Conservation (phyloP, 2,797 vertebrate species). For the Phalanger gymnotis region DNA sequence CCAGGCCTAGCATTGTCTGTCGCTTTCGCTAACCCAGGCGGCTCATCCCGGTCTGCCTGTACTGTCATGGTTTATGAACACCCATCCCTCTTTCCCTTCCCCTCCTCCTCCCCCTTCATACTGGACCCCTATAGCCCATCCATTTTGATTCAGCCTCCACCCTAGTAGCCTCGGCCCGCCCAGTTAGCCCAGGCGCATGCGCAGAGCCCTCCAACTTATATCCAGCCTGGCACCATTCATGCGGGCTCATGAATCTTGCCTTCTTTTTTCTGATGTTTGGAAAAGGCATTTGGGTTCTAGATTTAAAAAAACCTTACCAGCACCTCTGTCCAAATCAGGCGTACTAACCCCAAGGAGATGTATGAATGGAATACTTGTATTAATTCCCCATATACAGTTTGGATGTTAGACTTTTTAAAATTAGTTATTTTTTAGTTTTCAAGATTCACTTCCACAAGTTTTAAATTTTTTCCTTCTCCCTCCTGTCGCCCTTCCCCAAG, state of each 20-base stretch:
- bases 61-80: not conserved
- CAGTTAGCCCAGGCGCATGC: not conserved
- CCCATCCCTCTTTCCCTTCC: not conserved
- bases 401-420: not conserved
- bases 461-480: no score
- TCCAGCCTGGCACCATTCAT: not conserved
- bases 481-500: no score
- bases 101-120: not conserved
- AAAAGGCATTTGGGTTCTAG: not conserved
- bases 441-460: no score
- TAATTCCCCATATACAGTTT: not conserved
- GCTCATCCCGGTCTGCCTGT: accelerated
- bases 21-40: not conserved
- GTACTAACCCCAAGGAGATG: no score
- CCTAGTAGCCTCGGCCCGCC: not conserved
- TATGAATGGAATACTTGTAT: not conserved
- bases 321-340: not conserved
- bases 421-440: no score
- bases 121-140: not conserved
- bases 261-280: not conserved
- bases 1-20: not conserved
- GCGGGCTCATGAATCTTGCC: not conserved
- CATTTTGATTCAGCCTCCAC: not conserved
- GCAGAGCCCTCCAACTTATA: not conserved
- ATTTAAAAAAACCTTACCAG: not conserved